Evolutionary conservation across 1,140 invertebrate genomes (phyloP).

Genomic region (Dreissena rostriformis): DNA sequence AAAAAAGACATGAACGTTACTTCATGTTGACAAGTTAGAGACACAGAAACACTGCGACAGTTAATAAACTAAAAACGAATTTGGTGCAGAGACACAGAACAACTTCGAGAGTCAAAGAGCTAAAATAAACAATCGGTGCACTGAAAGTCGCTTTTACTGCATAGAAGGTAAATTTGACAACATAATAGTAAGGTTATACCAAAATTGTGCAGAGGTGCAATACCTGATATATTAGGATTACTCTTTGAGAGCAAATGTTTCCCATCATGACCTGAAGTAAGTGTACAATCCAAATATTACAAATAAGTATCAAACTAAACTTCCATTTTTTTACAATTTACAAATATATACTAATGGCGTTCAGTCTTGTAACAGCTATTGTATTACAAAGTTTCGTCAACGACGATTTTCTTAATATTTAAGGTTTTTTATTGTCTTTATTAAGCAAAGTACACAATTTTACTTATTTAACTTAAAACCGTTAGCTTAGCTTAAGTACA

Average conservation of each 20-base stretch:
- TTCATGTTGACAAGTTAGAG: not conserved
- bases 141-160: not conserved
- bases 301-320: not conserved
- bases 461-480: too few species aligned
- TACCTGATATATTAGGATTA: slow-evolving; percentile 51
- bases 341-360: not conserved
- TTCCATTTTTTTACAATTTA: not conserved
- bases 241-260: slow-evolving; percentile 42
- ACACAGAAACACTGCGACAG: not conserved
- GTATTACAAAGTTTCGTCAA: not conserved
- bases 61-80: not conserved
- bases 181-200: not conserved
- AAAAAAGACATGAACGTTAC: too few species aligned
- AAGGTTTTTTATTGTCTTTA: not conserved
- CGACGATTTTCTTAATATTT: not conserved
- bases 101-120: not conserved
- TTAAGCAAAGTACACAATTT: not conserved
- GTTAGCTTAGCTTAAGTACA: too few species aligned
- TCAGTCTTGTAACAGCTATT: not conserved
- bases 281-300: too few species aligned
- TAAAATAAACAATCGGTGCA: not conserved
- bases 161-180: not conserved
- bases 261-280: slow-evolving; percentile 34
- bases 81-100: not conserved
- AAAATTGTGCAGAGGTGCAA: slow-evolving; percentile 2